Evolutionary conservation across 2,888 invertebrate genomes (phyloP).

Genomic region (Drosophila prolongata): DNA sequence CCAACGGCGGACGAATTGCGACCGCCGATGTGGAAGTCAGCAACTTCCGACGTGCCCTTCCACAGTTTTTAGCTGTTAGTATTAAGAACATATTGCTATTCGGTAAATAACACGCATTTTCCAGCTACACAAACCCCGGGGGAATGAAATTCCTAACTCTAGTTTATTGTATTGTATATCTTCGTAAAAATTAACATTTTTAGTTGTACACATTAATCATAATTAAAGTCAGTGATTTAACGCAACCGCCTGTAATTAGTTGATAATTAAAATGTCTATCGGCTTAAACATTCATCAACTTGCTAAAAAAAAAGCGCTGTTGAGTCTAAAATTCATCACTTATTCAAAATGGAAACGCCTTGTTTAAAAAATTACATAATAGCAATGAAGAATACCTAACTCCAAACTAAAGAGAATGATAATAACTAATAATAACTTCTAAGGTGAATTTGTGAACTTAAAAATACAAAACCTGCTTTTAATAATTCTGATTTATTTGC

Average conservation of each 20-base stretch:
- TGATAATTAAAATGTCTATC: background rate
- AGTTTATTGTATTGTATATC: background rate
- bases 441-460: too few relatives aligned
- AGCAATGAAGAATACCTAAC: background rate
- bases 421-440: too few relatives aligned
- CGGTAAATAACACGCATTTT: constrained; percentile 84
- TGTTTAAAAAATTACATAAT: background rate
- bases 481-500: too few relatives aligned
- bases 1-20: constrained; percentile 61
- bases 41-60: constrained; percentile 87
- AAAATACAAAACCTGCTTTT: too few relatives aligned
- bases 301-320: background rate
- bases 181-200: background rate
- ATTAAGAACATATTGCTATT: constrained; percentile 92
- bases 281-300: background rate
- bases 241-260: background rate
- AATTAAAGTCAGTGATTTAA: constrained; percentile 2
- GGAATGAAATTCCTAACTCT: constrained; percentile 40
- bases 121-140: constrained; percentile 7
- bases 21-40: constrained; percentile 76
- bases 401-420: too few relatives aligned
- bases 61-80: constrained; percentile 91
- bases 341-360: background rate
- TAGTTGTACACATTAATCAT: constrained; percentile 6
- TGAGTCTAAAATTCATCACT: background rate